Evolutionary conservation across 2,797 vertebrate genomes (phyloP).

Genomic region (Prionace glauca): DNA sequence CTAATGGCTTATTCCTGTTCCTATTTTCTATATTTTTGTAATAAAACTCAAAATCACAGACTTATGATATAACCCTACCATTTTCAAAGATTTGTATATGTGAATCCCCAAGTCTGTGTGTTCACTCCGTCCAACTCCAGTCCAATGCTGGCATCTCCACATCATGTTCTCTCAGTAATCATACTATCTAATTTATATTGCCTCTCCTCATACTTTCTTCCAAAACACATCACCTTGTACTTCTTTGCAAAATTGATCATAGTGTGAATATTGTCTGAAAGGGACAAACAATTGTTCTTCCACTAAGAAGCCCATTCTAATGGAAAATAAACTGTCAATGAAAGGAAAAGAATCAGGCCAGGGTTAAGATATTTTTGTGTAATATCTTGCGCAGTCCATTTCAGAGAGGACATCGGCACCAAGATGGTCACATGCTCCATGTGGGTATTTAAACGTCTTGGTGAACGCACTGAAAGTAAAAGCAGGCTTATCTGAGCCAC

Average conservation of each 20-base stretch:
- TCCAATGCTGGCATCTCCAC: too few species aligned
- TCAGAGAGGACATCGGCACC: background rate
- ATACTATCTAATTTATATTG: background rate
- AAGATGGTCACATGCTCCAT: background rate
- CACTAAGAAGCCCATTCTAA: background rate
- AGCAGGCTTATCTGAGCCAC: constrained; percentile 30
- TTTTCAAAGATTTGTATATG: background rate
- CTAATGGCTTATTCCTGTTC: too few species aligned
- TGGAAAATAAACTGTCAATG: background rate
- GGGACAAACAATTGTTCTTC: background rate
- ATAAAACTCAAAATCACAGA: too few species aligned
- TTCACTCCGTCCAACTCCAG: background rate
- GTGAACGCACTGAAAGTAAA: constrained; percentile 26
- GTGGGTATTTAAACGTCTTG: background rate
- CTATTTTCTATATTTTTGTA: too few species aligned
- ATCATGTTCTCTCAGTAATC: too few species aligned
- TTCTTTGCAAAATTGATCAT: background rate
- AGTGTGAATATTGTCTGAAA: constrained; percentile 1
- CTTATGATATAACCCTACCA: background rate
- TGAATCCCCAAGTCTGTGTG: background rate
- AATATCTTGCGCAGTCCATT: background rate
- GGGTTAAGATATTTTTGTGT: background rate
- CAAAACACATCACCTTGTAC: background rate
- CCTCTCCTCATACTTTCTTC: background rate
- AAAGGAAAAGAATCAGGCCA: background rate